A percentile compares a stretch with the other conserved stretches of the same genome.
phyloP scores from a whole-genome alignment of 2,113 vertebrate genomes.

The Stegastes partitus region DNA sequence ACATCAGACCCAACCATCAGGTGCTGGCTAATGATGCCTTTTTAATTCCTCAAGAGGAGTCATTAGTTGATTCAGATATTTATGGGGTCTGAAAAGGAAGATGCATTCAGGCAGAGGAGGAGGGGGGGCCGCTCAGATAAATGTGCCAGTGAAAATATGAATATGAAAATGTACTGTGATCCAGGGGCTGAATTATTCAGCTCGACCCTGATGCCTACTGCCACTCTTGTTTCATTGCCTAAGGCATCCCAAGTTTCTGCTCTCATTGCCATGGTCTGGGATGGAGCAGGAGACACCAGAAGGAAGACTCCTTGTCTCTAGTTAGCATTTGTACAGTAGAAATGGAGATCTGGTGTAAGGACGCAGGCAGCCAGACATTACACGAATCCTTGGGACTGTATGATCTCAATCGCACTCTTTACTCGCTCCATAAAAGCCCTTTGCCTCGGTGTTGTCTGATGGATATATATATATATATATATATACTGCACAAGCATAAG shows the following conservation, averaged over 20 bases:
- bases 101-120: slow-evolving; percentile 51
- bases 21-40: slow-evolving; percentile 68
- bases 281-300: slow-evolving; percentile 38
- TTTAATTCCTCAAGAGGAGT: slow-evolving; percentile 76
- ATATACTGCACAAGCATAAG: not conserved
- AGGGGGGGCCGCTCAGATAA: slow-evolving; percentile 54
- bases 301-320: slow-evolving; percentile 9
- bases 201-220: slow-evolving; percentile 71
- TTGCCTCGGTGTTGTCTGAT: not conserved
- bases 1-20: slow-evolving; percentile 64
- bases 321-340: slow-evolving; percentile 17
- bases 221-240: slow-evolving; percentile 70
- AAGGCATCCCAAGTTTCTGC: slow-evolving; percentile 56
- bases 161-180: slow-evolving; percentile 78
- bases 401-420: slow-evolving; percentile 3
- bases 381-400: not conserved
- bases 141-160: slow-evolving; percentile 72
- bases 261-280: slow-evolving; percentile 45
- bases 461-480: no score
- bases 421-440: not conserved
- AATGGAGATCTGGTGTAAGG: not conserved
- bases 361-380: slow-evolving; percentile 12
- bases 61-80: slow-evolving; percentile 76
- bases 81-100: slow-evolving; percentile 66
- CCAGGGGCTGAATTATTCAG: slow-evolving; percentile 78